Base-by-base conservation (phyloP, 2,797 vertebrate species). In the Neosalanx taihuensis region DNA sequence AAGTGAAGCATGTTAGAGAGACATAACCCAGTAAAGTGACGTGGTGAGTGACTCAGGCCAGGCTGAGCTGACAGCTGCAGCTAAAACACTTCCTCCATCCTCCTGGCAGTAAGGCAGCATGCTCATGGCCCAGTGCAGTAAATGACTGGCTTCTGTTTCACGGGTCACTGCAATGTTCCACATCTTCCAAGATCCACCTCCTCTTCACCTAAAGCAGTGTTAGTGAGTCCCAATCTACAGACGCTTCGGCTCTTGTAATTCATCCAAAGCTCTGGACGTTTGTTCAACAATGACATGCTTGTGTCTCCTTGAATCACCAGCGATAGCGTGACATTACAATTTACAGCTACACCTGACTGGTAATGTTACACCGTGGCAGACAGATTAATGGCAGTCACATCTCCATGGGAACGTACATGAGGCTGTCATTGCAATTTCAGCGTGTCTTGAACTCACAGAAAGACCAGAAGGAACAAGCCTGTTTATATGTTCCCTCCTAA, bases 261-360 rank as follows among this genome's bases (percentile, higher is more conserved):
- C 23, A 29, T 18, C 49, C 53, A 17, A 56, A 51, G 64, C 5
- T 59, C 10, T 37, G 18, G 67, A 69, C 4, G 31, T 30, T 2
- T 37, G 31, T 69, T 31, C 67, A 23, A 59, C 13, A n/a, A 69
- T 58, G 35, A 37, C 53, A 69, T 37, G 56, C 18, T 69, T 57
- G 30, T 31, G 30, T 35, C n/a, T 35, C 15, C 67, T 31, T 59
- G 53, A 57, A 57, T 58, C 23, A 6, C n/a, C 33, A 26, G 31
- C 7, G 31, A 35, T n/a, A 30, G 49, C 26, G 60, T 68, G 66
- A 73, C 59, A 53, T 37, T 53, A 67, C 72, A 23, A 33, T 53
- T n/a, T 37, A 30, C 58, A 18, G 35, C 18, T 13, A 6, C n/a
- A 18, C 46, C 66, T 59, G 26, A 30, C 33, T 31, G 13, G 12